Base-by-base conservation (phyloP, 2,797 vertebrate genomes). In the Amphiprion clarkii region DNA sequence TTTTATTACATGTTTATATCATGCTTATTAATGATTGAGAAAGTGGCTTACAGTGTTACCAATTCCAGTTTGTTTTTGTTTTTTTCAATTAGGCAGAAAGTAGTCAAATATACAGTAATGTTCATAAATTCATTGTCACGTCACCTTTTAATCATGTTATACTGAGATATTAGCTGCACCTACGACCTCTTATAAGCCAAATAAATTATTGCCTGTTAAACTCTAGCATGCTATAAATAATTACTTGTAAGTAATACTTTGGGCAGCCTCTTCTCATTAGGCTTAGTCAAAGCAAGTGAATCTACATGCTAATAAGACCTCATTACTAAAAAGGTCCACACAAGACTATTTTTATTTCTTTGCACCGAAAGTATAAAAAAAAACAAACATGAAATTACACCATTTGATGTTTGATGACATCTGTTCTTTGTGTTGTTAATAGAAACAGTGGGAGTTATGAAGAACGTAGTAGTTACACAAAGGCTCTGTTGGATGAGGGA, bases 401-500 rank as follows among this genome's bases (percentile, higher is more conserved):
- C 69, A 66, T 53, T 67, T 71, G 62, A 79, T 76, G 74, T 71
- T 74, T 61, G 25, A 86, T 78, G 69, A 59, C 62, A 55, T 78
- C 46, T 79, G 69, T 52, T 76, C 23, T 81, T 82, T 61, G 54
- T 72, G 74, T 68, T 72, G 67, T 56, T 83, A 85, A 83, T 63
- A 71, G 68, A 86, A 82, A 78, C 86, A 59, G 58, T 85, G 80
- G 68, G 59, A 67, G 68, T 84, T 52, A 69, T 36, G 66, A 66
- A 56, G 67, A 70, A 67, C 31, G 39, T 63, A 67, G 70, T 74
- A 33, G 66, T 65, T 71, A 61, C 76, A 74, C 75, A 85, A 74
- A 82, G 74, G 58, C 82, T 73, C 65, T 36, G 61, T 54, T 86
- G 73, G 86, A 81, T 82, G 78, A 85, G 49, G 39, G 78, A 63